Conservation (phyloP, 2,797 vertebrate genomes). For the Syncerus caffer region DNA sequence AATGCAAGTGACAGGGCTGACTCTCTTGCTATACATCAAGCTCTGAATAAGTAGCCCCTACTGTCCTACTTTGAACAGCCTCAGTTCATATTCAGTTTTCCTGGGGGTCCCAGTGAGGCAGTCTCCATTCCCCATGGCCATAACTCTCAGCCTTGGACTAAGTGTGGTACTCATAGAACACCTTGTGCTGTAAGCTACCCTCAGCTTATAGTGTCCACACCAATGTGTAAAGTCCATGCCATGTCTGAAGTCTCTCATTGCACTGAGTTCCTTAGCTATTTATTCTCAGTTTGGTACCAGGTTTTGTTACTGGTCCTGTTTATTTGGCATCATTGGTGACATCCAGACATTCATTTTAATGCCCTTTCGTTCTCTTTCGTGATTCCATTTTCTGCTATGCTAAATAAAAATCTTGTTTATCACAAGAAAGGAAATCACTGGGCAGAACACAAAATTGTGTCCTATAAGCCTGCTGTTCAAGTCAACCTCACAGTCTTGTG, state of each 20-base stretch:
- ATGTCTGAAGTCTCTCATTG: background rate
- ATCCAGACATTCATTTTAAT: background rate
- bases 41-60: background rate
- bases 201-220: background rate
- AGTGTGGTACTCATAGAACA: background rate
- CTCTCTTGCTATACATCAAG: background rate
- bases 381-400: background rate
- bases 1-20: background rate
- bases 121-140: background rate
- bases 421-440: background rate
- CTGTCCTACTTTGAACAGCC: background rate
- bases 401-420: background rate
- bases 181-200: too few species aligned
- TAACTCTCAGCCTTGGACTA: background rate
- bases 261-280: background rate
- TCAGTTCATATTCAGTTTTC: background rate
- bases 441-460: background rate
- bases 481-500: background rate
- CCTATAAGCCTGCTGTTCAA: background rate
- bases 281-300: background rate
- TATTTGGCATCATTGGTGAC: background rate
- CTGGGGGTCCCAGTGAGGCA: background rate
- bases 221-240: background rate
- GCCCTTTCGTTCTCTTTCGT: background rate
- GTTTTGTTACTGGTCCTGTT: background rate